These are phyloP conservation scores for Limenitis camilla DNA, from an alignment of 2,888 invertebrate species.

Conservation along the genomic window DNA sequence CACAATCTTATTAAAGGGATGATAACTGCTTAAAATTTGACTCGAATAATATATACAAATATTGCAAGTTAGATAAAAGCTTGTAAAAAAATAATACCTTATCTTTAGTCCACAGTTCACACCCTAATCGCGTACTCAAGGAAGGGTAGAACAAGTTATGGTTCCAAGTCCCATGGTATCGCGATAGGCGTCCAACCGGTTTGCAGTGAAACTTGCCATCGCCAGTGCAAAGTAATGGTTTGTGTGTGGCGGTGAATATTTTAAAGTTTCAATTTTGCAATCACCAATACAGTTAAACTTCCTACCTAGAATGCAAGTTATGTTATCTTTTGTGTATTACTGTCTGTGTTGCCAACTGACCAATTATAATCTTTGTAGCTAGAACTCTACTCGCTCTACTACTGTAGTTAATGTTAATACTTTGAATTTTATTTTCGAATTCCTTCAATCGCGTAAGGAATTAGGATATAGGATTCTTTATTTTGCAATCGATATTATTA, in stretches of 20 bases:
- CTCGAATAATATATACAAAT: too few species aligned
- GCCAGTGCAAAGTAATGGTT: slow-evolving; percentile 7
- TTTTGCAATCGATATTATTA: not conserved
- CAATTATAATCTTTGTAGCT: too few species aligned
- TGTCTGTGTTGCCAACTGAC: too few species aligned
- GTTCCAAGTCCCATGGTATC: slow-evolving; percentile 1
- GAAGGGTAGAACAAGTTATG: slow-evolving; percentile 8
- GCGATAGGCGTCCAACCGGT: slow-evolving; percentile 11
- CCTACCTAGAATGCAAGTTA: too few species aligned
- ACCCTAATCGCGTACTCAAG: slow-evolving; percentile 15
- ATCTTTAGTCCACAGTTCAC: slow-evolving; percentile 6
- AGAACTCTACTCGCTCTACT: too few species aligned
- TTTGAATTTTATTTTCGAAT: too few species aligned
- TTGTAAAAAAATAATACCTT: too few species aligned
- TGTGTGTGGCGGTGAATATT: slow-evolving; percentile 2
- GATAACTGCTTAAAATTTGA: too few species aligned
- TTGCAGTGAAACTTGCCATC: slow-evolving; percentile 9
- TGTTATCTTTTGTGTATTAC: too few species aligned
- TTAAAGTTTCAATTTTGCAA: slow-evolving; percentile 7
- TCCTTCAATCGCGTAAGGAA: not conserved
- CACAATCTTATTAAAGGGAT: too few species aligned
- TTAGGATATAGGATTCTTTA: not conserved
- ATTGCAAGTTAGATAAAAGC: too few species aligned
- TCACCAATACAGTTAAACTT: not conserved
- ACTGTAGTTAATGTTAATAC: too few species aligned